phyloP scores from a whole-genome alignment of 2,888 invertebrate genomes.

The Dynastes hyllus region DNA sequence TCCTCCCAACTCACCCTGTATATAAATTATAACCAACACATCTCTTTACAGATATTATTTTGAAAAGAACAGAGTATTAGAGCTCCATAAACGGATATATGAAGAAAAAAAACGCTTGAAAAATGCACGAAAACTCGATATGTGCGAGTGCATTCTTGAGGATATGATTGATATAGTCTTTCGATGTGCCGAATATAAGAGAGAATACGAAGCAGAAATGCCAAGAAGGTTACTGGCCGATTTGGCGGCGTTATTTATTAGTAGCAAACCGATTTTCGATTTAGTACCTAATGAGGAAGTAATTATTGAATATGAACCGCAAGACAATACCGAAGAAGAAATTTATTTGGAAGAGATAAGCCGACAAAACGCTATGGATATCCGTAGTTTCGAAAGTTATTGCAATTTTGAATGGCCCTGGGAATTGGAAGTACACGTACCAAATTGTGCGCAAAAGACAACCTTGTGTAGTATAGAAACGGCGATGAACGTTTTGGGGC shows the following conservation, averaged over 20 bases:
- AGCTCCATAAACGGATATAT: constrained; percentile 74
- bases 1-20: no score
- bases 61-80: constrained; percentile 72
- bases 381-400: constrained; percentile 75
- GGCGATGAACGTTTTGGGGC: constrained; percentile 66
- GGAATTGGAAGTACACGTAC: constrained; percentile 71
- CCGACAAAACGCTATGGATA: constrained; percentile 74
- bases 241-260: constrained; percentile 75
- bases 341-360: constrained; percentile 71
- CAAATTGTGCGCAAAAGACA: constrained; percentile 70
- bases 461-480: constrained; percentile 56
- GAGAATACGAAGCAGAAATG: constrained; percentile 68
- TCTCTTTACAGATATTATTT: constrained; percentile 61
- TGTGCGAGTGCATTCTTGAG: constrained; percentile 74
- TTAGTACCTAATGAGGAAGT: constrained; percentile 67
- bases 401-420: constrained; percentile 74
- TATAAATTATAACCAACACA: no score
- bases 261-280: constrained; percentile 74
- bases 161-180: constrained; percentile 75
- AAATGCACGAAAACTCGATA: constrained; percentile 71
- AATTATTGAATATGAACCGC: constrained; percentile 62
- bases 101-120: constrained; percentile 73
- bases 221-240: constrained; percentile 73
- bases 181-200: constrained; percentile 73
- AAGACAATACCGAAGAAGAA: constrained; percentile 66